These are phyloP conservation scores for Rhysida immarginata DNA, from an alignment of 1,140 invertebrate species.

Conservation along the genomic window DNA sequence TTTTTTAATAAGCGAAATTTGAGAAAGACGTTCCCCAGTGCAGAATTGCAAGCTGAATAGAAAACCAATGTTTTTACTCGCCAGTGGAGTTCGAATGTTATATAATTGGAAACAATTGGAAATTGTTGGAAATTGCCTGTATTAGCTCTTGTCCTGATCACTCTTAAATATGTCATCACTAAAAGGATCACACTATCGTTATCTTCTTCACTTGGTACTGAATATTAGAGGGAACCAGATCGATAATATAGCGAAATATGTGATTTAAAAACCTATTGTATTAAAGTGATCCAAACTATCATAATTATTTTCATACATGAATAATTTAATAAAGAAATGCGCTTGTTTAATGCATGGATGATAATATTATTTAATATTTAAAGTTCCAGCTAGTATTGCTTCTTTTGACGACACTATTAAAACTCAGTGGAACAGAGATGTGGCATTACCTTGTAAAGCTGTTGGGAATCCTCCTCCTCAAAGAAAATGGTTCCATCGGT, in stretches of 20 bases:
- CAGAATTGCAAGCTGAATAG: no score
- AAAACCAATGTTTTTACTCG: no score
- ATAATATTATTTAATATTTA: constrained; percentile 10
- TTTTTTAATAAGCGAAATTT: no score
- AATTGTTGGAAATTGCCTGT: no score
- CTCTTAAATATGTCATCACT: no score
- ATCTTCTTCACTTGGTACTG: background rate
- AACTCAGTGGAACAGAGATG: background rate
- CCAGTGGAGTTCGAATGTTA: no score
- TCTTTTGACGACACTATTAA: background rate
- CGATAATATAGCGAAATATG: background rate
- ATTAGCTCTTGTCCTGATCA: no score
- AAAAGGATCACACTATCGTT: background rate
- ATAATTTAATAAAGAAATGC: background rate
- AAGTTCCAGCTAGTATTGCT: background rate
- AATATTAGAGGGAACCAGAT: background rate
- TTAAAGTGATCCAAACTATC: background rate
- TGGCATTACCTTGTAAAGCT: background rate
- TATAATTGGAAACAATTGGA: no score
- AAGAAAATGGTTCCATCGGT: background rate
- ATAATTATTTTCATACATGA: background rate
- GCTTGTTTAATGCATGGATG: background rate
- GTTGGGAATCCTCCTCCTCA: background rate
- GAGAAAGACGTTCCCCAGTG: no score
- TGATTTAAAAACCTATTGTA: background rate